phyloP scores from a whole-genome alignment of 2,113 vertebrate species.

The Equus quagga region DNA sequence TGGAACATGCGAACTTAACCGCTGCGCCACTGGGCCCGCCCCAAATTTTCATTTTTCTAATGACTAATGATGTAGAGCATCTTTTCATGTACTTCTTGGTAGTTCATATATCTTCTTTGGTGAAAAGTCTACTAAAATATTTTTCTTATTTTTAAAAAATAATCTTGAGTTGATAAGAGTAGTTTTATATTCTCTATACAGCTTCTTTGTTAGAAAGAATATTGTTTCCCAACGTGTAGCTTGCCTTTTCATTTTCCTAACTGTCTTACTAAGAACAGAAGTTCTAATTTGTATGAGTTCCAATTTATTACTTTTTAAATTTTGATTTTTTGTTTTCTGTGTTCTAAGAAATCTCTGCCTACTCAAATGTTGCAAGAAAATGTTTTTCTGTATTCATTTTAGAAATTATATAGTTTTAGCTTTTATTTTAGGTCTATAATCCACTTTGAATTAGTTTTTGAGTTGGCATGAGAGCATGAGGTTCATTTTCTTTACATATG shows the following conservation, averaged over 20 bases:
- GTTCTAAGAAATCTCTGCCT: neutral
- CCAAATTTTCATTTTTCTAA: neutral
- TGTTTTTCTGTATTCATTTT: neutral
- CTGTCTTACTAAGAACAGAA: neutral
- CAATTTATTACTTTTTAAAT: neutral
- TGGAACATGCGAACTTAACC: too few relatives aligned
- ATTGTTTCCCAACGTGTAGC: neutral
- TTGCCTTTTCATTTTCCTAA: neutral
- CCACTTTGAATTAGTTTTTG: neutral
- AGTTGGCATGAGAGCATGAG: neutral
- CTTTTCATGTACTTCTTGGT: neutral
- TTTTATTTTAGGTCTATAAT: neutral
- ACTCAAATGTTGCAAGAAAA: neutral
- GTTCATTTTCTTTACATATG: neutral
- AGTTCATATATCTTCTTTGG: neutral
- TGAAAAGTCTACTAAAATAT: neutral
- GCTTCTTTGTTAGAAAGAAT: neutral
- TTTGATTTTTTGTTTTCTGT: neutral
- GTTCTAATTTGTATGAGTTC: neutral
- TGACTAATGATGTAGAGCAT: neutral
- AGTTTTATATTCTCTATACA: neutral
- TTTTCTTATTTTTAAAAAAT: neutral
- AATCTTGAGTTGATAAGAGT: neutral
- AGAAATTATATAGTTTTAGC: neutral
- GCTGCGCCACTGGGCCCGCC: too few relatives aligned